These are phyloP conservation scores for Pitta sordida DNA, from an alignment of 2,113 vertebrate genomes.

Conservation along the genomic window DNA sequence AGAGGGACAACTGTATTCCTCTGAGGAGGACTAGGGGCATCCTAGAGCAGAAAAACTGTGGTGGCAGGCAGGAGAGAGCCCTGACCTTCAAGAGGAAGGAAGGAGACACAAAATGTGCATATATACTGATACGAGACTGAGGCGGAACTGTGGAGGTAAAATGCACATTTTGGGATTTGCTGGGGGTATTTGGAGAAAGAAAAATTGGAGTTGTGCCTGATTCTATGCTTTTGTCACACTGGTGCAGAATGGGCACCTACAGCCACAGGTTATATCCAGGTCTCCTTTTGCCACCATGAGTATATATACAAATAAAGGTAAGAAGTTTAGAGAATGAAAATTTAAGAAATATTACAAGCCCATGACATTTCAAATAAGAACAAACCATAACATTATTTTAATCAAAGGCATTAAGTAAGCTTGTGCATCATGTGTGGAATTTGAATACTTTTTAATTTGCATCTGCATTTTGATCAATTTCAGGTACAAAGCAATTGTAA, in stretches of 20 bases:
- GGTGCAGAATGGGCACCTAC: neutral
- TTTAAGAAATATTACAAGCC: neutral
- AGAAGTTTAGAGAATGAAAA: neutral
- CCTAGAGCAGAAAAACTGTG: neutral
- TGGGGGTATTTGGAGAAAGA: neutral
- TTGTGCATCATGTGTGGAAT: neutral
- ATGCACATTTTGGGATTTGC: neutral
- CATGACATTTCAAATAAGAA: neutral
- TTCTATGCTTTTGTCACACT: neutral
- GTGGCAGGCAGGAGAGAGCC: neutral
- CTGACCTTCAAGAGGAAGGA: neutral
- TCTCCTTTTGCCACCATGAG: neutral
- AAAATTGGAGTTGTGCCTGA: neutral
- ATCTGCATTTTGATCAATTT: neutral
- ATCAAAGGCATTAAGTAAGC: neutral
- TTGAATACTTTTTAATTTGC: neutral
- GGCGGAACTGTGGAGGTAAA: neutral
- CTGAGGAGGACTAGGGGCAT: fast-evolving
- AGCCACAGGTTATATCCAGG: neutral
- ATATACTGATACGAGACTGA: neutral
- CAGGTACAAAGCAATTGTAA: slow-evolving; percentile 95
- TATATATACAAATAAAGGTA: neutral
- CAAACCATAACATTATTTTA: neutral
- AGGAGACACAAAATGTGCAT: neutral
- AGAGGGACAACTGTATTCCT: no score